phyloP scores from a whole-genome alignment of 2,888 invertebrate species.

The Mesorhabditis spiculigera region DNA sequence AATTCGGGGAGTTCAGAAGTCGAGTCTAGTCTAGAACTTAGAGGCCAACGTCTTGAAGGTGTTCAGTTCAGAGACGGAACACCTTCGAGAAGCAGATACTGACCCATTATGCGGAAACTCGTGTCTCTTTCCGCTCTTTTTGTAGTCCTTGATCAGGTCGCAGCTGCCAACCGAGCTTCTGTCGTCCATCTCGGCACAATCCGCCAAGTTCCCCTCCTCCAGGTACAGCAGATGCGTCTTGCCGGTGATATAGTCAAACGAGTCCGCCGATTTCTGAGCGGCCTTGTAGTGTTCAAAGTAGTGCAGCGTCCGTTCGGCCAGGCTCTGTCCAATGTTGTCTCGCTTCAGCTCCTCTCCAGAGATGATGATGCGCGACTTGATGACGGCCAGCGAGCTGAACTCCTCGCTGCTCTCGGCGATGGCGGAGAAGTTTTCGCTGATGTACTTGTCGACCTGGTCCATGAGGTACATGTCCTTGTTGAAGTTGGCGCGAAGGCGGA shows the following conservation, averaged over 20 bases:
- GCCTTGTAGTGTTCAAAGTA: constrained; percentile 41
- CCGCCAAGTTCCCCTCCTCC: constrained; percentile 48
- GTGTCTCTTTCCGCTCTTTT: constrained; percentile 30
- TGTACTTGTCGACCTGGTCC: constrained; percentile 50
- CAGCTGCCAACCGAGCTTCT: constrained; percentile 48
- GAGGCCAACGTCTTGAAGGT: background rate
- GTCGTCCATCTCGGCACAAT: constrained; percentile 53
- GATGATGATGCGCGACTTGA: constrained; percentile 51
- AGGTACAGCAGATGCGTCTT: constrained; percentile 53
- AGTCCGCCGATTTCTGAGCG: background rate
- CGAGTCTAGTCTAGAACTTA: background rate
- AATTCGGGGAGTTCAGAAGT: background rate
- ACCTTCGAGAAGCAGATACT: background rate
- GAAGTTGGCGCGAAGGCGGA: constrained; percentile 55
- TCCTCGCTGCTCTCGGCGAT: constrained; percentile 48
- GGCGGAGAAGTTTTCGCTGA: constrained; percentile 43
- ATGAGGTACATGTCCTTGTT: constrained; percentile 49
- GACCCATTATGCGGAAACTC: constrained; percentile 10
- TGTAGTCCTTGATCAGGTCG: constrained; percentile 56
- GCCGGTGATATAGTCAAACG: background rate
- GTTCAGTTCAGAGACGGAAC: constrained; percentile 3
- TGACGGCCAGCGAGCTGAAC: constrained; percentile 52
- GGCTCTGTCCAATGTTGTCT: constrained; percentile 22
- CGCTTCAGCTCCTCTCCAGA: constrained; percentile 27
- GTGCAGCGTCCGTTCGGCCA: constrained; percentile 39